These are phyloP conservation scores for Hypsibius dujardini DNA, from an alignment of 1,140 invertebrate species.

Conservation along the genomic window DNA sequence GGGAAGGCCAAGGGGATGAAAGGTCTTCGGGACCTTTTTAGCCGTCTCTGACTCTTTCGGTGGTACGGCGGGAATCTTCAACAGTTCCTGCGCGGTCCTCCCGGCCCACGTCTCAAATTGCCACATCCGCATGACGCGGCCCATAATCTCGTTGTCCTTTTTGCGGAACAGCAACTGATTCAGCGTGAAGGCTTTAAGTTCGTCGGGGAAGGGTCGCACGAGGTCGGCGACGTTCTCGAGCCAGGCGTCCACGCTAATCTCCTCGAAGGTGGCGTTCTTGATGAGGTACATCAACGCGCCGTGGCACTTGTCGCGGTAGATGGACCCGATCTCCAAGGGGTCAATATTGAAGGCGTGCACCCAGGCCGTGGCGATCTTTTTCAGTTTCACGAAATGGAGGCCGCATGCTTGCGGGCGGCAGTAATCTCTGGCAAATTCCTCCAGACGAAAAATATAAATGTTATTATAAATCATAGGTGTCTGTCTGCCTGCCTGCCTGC, in stretches of 20 bases:
- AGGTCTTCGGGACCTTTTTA: too few relatives aligned
- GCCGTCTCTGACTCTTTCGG: too few relatives aligned
- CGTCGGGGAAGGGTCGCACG: background rate
- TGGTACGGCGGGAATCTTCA: too few relatives aligned
- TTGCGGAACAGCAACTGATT: too few relatives aligned
- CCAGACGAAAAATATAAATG: background rate
- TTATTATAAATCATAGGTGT: background rate
- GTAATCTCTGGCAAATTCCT: background rate
- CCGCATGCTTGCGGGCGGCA: background rate
- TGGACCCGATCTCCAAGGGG: background rate
- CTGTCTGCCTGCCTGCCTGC: too few relatives aligned
- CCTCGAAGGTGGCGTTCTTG: background rate
- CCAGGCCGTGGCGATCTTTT: background rate
- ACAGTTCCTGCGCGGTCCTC: too few relatives aligned
- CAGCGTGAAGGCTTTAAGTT: background rate
- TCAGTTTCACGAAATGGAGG: background rate
- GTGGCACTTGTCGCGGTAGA: conserved; percentile 4
- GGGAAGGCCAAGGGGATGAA: background rate
- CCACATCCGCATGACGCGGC: too few relatives aligned
- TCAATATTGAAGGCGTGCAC: background rate
- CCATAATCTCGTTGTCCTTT: too few relatives aligned
- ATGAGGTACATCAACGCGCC: background rate
- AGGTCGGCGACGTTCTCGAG: background rate
- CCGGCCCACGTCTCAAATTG: too few relatives aligned
- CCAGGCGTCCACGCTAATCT: background rate